These are phyloP conservation scores for Arvicanthis niloticus DNA, from an alignment of 2,113 vertebrate genomes.

Conservation along the genomic window DNA sequence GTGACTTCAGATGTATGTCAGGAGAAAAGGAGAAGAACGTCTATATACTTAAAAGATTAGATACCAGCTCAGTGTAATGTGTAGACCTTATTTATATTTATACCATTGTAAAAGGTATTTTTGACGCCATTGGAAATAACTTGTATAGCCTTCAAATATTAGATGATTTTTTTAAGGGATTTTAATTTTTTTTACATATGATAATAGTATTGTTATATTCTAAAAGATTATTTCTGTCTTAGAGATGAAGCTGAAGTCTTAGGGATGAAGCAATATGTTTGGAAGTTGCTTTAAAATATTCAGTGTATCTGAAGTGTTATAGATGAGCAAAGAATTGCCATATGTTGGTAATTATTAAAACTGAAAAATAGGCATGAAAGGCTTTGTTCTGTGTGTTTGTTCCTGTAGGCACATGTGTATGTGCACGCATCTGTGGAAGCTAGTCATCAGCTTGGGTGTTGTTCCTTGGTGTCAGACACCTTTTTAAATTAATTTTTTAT, in stretches of 20 bases:
- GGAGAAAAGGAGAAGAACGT: not conserved
- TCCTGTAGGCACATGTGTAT: not conserved
- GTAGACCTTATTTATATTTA: constrained; percentile 10
- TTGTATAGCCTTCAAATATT: constrained; percentile 7
- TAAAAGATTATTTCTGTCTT: constrained; percentile 27
- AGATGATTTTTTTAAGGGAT: constrained; percentile 34
- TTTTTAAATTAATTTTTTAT: not conserved
- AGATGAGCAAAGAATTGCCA: not conserved
- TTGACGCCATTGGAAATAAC: constrained; percentile 30
- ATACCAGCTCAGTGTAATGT: constrained; percentile 13
- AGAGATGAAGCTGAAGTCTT: constrained; percentile 32
- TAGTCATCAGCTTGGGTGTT: not conserved
- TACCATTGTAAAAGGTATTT: not conserved
- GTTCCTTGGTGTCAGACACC: not conserved
- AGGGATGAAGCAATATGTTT: constrained; percentile 16
- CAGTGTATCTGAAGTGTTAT: not conserved
- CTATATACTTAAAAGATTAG: not conserved
- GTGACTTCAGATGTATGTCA: constrained; percentile 41
- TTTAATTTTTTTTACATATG: not conserved
- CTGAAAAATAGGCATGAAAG: not conserved
- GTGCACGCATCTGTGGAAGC: not conserved
- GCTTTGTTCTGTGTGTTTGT: not conserved
- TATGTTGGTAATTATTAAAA: constrained; percentile 23
- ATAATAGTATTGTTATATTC: constrained; percentile 17
- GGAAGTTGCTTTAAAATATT: constrained; percentile 32